Percentiles rank a stretch among this genome's conserved stretches.
Evolutionary conservation across 2,888 invertebrate genomes (phyloP).

Genomic region (Tetranychus truncatus): DNA sequence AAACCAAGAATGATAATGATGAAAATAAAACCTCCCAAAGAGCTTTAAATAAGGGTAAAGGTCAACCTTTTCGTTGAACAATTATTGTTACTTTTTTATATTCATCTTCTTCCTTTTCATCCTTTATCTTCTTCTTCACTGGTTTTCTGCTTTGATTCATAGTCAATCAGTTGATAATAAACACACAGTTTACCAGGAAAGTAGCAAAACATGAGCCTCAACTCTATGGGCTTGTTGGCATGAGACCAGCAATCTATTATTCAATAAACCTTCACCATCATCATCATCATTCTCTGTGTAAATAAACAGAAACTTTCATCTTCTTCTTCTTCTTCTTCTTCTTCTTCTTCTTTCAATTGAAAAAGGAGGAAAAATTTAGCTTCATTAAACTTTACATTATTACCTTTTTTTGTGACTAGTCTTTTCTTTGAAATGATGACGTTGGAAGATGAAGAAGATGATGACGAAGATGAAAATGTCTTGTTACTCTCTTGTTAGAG

Average conservation of each 20-base stretch:
- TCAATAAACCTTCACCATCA: neutral
- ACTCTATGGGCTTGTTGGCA: neutral
- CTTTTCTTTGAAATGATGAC: no score
- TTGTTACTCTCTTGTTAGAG: no score
- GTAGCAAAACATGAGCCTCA: neutral
- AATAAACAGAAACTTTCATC: neutral
- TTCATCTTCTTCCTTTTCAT: neutral
- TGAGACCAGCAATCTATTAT: neutral
- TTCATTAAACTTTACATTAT: no score
- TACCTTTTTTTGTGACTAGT: no score
- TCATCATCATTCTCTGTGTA: neutral
- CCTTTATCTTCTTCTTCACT: neutral
- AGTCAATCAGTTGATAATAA: neutral
- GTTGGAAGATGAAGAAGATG: no score
- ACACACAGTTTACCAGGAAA: neutral
- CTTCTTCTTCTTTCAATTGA: no score
- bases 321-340: neutral
- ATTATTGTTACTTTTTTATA: neutral
- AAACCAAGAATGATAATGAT: no score
- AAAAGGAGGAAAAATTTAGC: no score
- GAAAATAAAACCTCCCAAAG: no score
- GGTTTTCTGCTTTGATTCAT: neutral
- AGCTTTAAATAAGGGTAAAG: no score
- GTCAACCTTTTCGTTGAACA: neutral
- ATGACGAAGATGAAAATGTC: no score